These are phyloP conservation scores for Brachylomia viminalis DNA, from an alignment of 2,888 invertebrate genomes.

Conservation along the genomic window DNA sequence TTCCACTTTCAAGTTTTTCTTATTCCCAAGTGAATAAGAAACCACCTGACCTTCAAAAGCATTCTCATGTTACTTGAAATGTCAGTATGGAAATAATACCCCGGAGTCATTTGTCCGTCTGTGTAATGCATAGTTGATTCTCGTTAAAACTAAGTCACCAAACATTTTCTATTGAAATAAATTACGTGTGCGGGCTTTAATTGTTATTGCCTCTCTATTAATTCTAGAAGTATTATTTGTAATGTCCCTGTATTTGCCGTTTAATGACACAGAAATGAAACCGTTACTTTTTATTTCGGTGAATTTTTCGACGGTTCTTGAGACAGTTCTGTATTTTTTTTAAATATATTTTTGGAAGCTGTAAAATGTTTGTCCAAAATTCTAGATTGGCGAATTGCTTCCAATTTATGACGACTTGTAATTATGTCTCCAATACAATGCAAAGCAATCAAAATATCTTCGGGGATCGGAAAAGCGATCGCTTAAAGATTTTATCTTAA, in stretches of 20 bases:
- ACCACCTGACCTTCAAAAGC: constrained; percentile 17
- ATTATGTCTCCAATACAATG: constrained; percentile 8
- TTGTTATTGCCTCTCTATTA: constrained; percentile 42
- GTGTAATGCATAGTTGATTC: constrained; percentile 10
- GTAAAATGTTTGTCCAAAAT: background rate
- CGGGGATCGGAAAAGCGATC: background rate
- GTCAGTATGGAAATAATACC: constrained; percentile 29
- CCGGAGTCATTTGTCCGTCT: constrained; percentile 30
- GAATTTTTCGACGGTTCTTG: background rate
- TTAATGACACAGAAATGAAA: constrained; percentile 44
- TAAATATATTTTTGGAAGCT: background rate
- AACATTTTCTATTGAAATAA: constrained; percentile 40
- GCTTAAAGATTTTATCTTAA: background rate
- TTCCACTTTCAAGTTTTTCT: background rate
- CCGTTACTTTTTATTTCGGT: constrained; percentile 52
- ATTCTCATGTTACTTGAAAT: constrained; percentile 34
- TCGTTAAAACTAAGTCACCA: constrained; percentile 26
- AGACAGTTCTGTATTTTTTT: background rate
- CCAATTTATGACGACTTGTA: background rate
- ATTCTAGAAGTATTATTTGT: constrained; percentile 31
- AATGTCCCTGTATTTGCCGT: constrained; percentile 42
- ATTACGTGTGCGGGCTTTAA: constrained; percentile 47
- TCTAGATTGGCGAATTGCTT: background rate
- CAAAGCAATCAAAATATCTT: constrained; percentile 6
- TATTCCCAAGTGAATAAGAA: constrained; percentile 18